Evolutionary conservation across 2,113 vertebrate genomes (phyloP), one percentile per base, ranked within the genome.

Genomic region (Myotis yumanensis): DNA sequence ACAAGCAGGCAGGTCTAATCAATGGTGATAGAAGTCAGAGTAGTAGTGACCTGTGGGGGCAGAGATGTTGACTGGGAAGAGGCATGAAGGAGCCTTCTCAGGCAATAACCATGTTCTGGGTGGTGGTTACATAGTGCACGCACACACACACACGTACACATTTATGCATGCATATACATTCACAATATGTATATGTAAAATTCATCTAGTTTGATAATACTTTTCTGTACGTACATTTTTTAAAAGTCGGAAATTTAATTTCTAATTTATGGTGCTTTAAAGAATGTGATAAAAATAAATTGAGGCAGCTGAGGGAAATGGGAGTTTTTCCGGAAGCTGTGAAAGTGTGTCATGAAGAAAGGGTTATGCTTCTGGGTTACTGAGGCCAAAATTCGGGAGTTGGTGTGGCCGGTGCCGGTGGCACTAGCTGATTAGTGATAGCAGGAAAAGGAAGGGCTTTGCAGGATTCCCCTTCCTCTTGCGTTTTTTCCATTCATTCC

Each of bases 181-280:
- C 20, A 17, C 48, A 40, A 16, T 30, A n/a, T 28, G 40, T 48
- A 12, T 17, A 35, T 77, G 2, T 54, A 73, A 88, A 69, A 52
- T 32, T 79, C 15, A 83, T 84, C 25, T 62, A 71, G 32, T 40
- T 48, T 10, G 35, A 64, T 80, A 30, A 30, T 25, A 20, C 18
- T 81, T 92, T 37, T 16, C 25, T 81, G 30, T 62, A 11, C 88
- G 7, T 30, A 66, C 51, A 48, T 80, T 66, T 37, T 62, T 51
- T 76, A 84, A 52, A 64, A 59, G 48, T 79, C 66, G 3, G n/a
- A 71, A 85, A 76, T 43, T 22, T 35, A 92, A 52, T 76, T 86
- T 89, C 52, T 73, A 30, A 30, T 54, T 88, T 22, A 10, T 25
- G 12, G 22, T 73, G 62, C 51, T 91, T 62, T 25, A 68, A 66